Percentiles rank a stretch among this genome's conserved stretches.
These are phyloP conservation scores for Chaetogeoica ovagalla DNA, from an alignment of 2,888 invertebrate species.

Conservation along the genomic window DNA sequence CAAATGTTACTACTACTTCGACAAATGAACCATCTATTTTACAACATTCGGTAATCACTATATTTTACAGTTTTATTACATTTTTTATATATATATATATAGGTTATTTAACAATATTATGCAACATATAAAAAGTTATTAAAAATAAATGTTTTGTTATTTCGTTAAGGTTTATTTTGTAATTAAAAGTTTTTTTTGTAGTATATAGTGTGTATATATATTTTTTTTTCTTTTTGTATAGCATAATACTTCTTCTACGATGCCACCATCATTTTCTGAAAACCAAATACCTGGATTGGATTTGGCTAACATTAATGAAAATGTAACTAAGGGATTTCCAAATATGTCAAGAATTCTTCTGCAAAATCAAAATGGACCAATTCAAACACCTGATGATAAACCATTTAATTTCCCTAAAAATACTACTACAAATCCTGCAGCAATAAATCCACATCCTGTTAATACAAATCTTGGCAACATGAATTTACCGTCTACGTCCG, in stretches of 20 bases:
- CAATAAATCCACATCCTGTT: background rate
- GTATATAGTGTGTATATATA: background rate
- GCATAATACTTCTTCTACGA: constrained; percentile 19
- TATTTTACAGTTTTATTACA: background rate
- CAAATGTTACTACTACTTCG: background rate
- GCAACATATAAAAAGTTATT: background rate
- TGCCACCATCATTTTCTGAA: constrained; percentile 12
- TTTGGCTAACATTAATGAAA: constrained; percentile 62
- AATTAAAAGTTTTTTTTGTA: background rate
- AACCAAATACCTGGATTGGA: constrained; percentile 76
- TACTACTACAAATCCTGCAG: constrained; percentile 3
- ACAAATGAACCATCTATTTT: constrained; percentile 13
- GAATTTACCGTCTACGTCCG: background rate
- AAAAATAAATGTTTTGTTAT: background rate
- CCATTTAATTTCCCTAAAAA: constrained; percentile 54
- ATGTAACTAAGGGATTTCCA: background rate
- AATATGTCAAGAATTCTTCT: constrained; percentile 48
- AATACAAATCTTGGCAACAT: constrained; percentile 9
- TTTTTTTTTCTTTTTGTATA: constrained; percentile 2
- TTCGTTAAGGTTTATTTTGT: too few relatives aligned
- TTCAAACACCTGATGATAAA: constrained; percentile 55
- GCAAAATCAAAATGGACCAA: constrained; percentile 54
- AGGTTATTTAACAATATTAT: too few relatives aligned
- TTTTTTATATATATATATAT: background rate
- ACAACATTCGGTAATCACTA: constrained; percentile 2